These are phyloP conservation scores for Tenthredo notha DNA, from an alignment of 2,888 invertebrate genomes.

Conservation along the genomic window DNA sequence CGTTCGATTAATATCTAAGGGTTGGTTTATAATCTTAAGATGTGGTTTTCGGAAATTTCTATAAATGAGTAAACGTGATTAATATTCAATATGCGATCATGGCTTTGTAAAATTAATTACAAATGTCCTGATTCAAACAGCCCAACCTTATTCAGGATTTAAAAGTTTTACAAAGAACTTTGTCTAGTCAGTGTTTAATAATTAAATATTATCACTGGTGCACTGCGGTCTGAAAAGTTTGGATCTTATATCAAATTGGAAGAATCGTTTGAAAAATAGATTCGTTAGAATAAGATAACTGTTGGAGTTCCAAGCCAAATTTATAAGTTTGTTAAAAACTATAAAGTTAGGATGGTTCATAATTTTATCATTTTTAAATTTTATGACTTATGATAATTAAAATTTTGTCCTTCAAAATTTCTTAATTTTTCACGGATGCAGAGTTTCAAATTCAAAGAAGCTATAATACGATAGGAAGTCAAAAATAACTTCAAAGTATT, in stretches of 20 bases:
- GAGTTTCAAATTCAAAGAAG: too few relatives aligned
- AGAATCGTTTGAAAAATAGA: background rate
- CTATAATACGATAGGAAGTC: too few relatives aligned
- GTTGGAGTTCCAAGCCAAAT: background rate
- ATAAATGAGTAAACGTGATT: too few relatives aligned
- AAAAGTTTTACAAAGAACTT: background rate
- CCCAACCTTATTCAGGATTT: background rate
- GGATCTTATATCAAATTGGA: background rate
- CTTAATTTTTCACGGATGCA: too few relatives aligned
- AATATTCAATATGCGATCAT: too few relatives aligned
- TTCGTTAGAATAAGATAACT: background rate
- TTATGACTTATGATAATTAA: too few relatives aligned
- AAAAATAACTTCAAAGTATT: too few relatives aligned
- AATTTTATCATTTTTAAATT: too few relatives aligned
- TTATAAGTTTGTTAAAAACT: background rate
- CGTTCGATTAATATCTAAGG: too few relatives aligned
- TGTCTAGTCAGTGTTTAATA: background rate
- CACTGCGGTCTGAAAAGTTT: background rate
- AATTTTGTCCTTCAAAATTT: too few relatives aligned
- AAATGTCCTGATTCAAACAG: background rate
- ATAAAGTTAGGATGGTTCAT: background rate
- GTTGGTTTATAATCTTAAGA: too few relatives aligned
- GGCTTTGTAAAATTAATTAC: background rate
- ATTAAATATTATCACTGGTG: background rate
- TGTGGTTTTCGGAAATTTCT: too few relatives aligned